Conservation (phyloP, 2,888 invertebrate genomes). For the Odontocerum albicorne region DNA sequence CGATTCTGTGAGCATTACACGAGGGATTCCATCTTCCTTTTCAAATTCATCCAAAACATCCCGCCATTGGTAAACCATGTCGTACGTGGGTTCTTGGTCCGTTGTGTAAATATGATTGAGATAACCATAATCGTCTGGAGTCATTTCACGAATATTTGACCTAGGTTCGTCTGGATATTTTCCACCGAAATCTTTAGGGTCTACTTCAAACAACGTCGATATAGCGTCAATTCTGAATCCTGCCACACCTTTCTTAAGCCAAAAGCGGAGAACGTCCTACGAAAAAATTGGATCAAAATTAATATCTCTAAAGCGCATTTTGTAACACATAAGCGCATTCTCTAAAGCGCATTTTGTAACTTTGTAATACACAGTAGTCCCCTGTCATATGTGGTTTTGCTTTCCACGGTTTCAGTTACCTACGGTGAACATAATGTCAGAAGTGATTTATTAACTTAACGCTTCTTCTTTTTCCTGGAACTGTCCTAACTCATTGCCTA, state of each 20-base stretch:
- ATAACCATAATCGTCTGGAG: slow-evolving; percentile 56
- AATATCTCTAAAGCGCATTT: no score
- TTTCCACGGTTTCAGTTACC: no score
- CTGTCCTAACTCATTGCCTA: no score
- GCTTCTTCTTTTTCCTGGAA: no score
- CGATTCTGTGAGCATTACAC: slow-evolving; percentile 63
- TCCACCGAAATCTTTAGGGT: slow-evolving; percentile 43
- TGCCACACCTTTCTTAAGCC: slow-evolving; percentile 80
- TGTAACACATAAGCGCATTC: no score
- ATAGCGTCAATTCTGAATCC: slow-evolving; percentile 85
- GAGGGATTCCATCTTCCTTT: slow-evolving; percentile 29
- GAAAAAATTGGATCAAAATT: slow-evolving; percentile 13
- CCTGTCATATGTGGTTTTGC: no score
- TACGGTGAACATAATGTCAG: no score
- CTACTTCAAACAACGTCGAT: slow-evolving; percentile 49
- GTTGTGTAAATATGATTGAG: slow-evolving; percentile 59
- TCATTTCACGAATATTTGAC: slow-evolving; percentile 46
- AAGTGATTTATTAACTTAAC: no score
- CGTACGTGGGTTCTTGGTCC: slow-evolving; percentile 57
- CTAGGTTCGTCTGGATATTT: slow-evolving; percentile 59
- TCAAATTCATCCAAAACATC: slow-evolving; percentile 58
- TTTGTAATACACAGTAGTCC: no score
- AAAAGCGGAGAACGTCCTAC: slow-evolving; percentile 70
- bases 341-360: no score
- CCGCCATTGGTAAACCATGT: slow-evolving; percentile 64